Evolutionary conservation across 2,113 vertebrate genomes (phyloP), one percentile per base, ranked within the genome.

Genomic region (Lepidiolamprologus cunningtoni): DNA sequence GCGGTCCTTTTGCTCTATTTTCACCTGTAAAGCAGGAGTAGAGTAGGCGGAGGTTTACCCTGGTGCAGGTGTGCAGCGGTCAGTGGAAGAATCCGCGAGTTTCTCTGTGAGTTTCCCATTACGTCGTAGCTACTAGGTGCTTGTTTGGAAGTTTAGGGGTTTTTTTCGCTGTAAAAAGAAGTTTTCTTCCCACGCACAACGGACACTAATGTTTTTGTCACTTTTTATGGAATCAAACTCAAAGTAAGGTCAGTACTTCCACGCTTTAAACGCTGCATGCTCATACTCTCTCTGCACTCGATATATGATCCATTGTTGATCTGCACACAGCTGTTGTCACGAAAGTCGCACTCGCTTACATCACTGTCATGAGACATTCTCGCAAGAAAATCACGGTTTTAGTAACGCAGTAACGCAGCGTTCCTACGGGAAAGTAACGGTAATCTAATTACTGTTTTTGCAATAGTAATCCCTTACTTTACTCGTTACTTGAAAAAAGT

Each of bases 111-210:
- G 0, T 42, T 42, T 42, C 12, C 40, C 42, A 14, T 45, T 1
- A 45, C 12, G 42, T 42, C 3, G 2, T 7, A 4, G 45, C 14
- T 0, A 47, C 45, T 47, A 14, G 14, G 1, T 8, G 7, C 14
- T 47, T 4, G 14, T 0, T 47, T 0, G 4, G 14, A 7, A 0
- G 45, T 47, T 47, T 47, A 47, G 7, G 45, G 14, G 0, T 3
- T 2, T 8, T 47, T 8, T 16, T 16, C 0, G 0, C 4, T 50
- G 47, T 19, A 52, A 52, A 19, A 52, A 52, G 17, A 19, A 19
- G 50, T 9, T 52, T n/a, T 52, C 50, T n/a, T 52, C 19, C 19
- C 19, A 3, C 9, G 3, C 50, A 53, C 50, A n/a, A 0, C 5
- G 5, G 52, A 53, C 5, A 0, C n/a, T 53, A 21, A 54, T 54